phyloP scores from a whole-genome alignment of 2,113 vertebrate species.

The Sigmodon hispidus region DNA sequence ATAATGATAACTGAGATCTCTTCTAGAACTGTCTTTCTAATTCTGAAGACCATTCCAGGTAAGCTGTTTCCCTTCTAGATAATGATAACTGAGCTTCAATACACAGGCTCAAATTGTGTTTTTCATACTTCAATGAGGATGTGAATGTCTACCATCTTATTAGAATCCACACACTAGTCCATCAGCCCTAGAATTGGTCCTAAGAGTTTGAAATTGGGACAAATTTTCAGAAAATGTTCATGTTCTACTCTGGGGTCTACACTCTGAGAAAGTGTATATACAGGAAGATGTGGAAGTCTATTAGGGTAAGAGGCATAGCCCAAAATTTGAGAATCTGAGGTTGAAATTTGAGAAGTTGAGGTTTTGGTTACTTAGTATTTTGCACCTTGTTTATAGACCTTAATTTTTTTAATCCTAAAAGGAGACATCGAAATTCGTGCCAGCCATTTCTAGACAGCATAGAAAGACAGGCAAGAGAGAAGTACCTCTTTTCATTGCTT shows the following conservation, averaged over 20 bases:
- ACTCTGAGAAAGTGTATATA: neutral
- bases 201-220: neutral
- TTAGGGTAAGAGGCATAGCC: neutral
- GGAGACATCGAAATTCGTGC: neutral
- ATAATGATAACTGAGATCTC: neutral
- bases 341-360: neutral
- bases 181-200: neutral
- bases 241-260: neutral
- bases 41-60: neutral
- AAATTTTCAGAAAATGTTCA: neutral
- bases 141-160: neutral
- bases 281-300: neutral
- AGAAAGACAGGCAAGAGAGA: neutral
- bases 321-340: neutral
- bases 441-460: neutral
- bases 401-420: neutral
- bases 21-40: slow-evolving; percentile 1
- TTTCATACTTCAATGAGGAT: neutral
- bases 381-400: neutral
- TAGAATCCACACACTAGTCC: neutral
- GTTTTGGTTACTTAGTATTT: slow-evolving; percentile 15
- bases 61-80: neutral
- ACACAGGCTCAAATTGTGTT: neutral
- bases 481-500: neutral
- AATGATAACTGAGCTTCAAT: neutral